Evolutionary conservation across 2,888 invertebrate genomes (phyloP).

Genomic region (Synergus gifuensis): DNA sequence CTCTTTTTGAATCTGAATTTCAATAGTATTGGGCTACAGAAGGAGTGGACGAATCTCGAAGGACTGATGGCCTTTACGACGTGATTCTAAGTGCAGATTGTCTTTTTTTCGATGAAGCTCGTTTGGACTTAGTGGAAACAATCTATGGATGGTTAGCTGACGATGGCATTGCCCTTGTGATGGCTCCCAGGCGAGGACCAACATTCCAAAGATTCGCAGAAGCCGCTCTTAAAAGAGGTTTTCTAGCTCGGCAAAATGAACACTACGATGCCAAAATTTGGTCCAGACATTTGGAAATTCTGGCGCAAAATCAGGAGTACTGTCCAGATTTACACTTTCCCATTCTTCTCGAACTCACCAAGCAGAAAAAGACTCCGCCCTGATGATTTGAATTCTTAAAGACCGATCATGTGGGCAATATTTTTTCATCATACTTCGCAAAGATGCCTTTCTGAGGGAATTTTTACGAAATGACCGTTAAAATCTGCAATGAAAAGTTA

Average conservation of each 20-base stretch:
- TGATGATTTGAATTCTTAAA: slow-evolving; percentile 59
- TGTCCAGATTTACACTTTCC: slow-evolving; percentile 87
- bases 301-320: slow-evolving; percentile 81
- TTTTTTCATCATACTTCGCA: background rate
- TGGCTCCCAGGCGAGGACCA: slow-evolving; percentile 87
- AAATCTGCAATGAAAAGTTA: background rate
- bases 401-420: background rate
- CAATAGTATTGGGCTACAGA: slow-evolving; percentile 73
- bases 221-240: slow-evolving; percentile 81
- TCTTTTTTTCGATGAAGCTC: slow-evolving; percentile 87
- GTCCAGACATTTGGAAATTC: slow-evolving; percentile 83
- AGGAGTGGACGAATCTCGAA: slow-evolving; percentile 64
- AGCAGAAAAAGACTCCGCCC: slow-evolving; percentile 72
- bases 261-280: slow-evolving; percentile 84
- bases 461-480: background rate
- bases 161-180: slow-evolving; percentile 84
- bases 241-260: slow-evolving; percentile 80
- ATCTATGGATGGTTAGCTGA: slow-evolving; percentile 82
- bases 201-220: slow-evolving; percentile 85
- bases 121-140: slow-evolving; percentile 84
- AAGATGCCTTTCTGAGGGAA: background rate
- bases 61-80: slow-evolving; percentile 81
- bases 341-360: slow-evolving; percentile 83
- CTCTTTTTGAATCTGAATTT: slow-evolving; percentile 43
- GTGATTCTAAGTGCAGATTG: slow-evolving; percentile 89